Evolutionary conservation across 2,888 invertebrate species (phyloP).

Genomic region (Cheilosia soror): DNA sequence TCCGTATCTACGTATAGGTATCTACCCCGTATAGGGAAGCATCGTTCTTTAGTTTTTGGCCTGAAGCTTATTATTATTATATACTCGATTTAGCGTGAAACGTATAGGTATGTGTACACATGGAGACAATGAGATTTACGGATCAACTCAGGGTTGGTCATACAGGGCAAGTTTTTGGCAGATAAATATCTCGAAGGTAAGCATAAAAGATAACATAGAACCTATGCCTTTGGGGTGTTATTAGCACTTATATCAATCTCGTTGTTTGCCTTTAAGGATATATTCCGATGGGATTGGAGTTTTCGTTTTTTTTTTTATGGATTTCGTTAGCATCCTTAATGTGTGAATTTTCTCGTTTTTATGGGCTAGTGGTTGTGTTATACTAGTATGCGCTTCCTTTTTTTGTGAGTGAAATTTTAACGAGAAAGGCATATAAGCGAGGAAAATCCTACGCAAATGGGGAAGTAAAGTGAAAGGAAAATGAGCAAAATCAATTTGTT

Average conservation of each 20-base stretch:
- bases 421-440: constrained; percentile 19
- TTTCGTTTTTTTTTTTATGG: constrained; percentile 30
- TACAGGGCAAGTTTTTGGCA: constrained; percentile 12
- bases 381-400: not conserved
- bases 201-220: constrained; percentile 56
- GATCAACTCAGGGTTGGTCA: constrained; percentile 28
- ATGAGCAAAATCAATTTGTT: constrained; percentile 44
- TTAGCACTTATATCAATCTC: constrained; percentile 67
- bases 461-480: constrained; percentile 20
- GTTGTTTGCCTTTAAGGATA: constrained; percentile 48
- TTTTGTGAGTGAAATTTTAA: constrained; percentile 21
- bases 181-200: constrained; percentile 62
- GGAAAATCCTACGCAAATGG: constrained; percentile 15
- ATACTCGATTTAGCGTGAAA: constrained; percentile 55
- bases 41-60: constrained; percentile 58
- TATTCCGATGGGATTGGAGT: constrained; percentile 60
- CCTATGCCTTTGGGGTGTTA: constrained; percentile 63
- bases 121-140: constrained; percentile 28
- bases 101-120: not conserved
- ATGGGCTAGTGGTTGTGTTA: not conserved
- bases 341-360: constrained; percentile 20
- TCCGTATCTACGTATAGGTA: not conserved
- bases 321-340: constrained; percentile 2
- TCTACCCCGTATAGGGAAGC: not conserved
- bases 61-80: constrained; percentile 68